These are phyloP conservation scores for Mythimna ferrago DNA, from an alignment of 2,888 invertebrate genomes.

Conservation along the genomic window DNA sequence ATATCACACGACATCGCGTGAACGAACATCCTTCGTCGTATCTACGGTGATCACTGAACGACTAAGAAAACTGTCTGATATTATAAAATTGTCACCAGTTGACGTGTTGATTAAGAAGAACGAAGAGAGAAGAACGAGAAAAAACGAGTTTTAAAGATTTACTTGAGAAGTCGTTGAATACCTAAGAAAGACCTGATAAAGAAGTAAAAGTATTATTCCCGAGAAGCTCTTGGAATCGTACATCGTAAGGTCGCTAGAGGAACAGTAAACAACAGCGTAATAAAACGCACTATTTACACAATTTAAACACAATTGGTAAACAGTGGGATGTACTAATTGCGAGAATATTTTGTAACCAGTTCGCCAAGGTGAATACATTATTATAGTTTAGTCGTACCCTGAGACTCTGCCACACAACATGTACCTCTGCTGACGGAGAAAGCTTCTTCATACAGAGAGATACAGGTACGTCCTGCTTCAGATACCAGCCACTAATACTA, in stretches of 20 bases:
- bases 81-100: background rate
- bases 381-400: slow-evolving; percentile 39
- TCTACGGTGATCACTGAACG: background rate
- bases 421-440: slow-evolving; percentile 16
- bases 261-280: slow-evolving; percentile 1
- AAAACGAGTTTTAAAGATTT: background rate
- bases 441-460: background rate
- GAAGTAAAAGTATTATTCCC: background rate
- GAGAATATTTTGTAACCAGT: slow-evolving; percentile 38
- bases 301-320: slow-evolving; percentile 42
- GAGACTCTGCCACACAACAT: slow-evolving; percentile 25
- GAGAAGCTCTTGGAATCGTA: background rate
- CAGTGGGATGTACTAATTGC: slow-evolving; percentile 59
- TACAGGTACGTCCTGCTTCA: slow-evolving; percentile 23
- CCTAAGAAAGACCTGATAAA: background rate
- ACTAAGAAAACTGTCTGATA: background rate
- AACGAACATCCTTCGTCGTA: background rate
- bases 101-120: background rate
- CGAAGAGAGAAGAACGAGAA: background rate
- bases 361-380: slow-evolving; percentile 47
- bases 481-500: background rate
- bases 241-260: slow-evolving; percentile 4
- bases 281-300: slow-evolving; percentile 47
- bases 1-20: background rate
- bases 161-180: background rate